Evolutionary conservation across 1,140 invertebrate genomes (phyloP), one percentile per base, ranked within the genome.

Genomic region (Temnothorax longispinosus): DNA sequence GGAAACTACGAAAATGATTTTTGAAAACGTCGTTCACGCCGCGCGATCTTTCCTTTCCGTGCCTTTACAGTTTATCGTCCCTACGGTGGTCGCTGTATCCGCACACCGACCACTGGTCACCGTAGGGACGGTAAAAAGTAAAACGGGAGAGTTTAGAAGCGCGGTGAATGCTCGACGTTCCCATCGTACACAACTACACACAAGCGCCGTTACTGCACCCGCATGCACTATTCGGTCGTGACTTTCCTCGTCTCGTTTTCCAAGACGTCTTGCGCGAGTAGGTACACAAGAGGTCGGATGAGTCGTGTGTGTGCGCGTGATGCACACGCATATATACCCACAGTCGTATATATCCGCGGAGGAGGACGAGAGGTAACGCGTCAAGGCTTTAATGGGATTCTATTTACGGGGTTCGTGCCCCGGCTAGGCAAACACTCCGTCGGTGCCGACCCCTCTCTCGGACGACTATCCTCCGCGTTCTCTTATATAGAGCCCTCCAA

Each of bases 331-430:
- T 64, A 87, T 67, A 77, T 81, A 74, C 52, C 41, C 47, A 64
- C 64, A 64, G 74, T 38, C 54, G 52, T 64, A 56, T 88, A 77
- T 86, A 86, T 74, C 71, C 60, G 65, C 67, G 72, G 69, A 74
- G 76, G 76, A 85, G 87, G 86, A 90, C 80, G 90, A 89, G 91
- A 87, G 87, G 87, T 82, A 91, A 88, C 90, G 92, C 92, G 91
- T 92, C 94, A 92, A 93, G 88, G 88, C 93, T 93, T 94, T 94
- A 94, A 95, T 94, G 93, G 93, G 92, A 94, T 94, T 94, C 93
- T 95, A 94, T 94, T 95, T 95, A 94, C 94, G 90, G 91, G 94
- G 88, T 92, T 94, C 93, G 93, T 94, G 93, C 92, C 88, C 87
- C 88, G 93, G 94, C 92, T 94, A 93, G 90, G 90, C 92, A 95